A percentile compares a stretch with the other conserved stretches of the same genome.
These are phyloP conservation scores for Aphelinus certus DNA, from an alignment of 1,140 invertebrate genomes.

Conservation along the genomic window DNA sequence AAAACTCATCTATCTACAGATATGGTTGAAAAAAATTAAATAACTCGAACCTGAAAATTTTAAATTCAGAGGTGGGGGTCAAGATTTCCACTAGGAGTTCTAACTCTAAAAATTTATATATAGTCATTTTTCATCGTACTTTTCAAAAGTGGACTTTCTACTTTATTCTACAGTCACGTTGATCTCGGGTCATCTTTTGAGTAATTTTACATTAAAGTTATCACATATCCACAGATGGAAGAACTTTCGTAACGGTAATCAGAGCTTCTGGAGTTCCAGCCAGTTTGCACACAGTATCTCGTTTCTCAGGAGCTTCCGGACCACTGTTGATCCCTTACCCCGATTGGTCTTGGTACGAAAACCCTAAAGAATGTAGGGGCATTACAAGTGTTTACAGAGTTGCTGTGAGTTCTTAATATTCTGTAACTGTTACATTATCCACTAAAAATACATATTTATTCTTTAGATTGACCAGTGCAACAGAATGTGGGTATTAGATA, in stretches of 20 bases:
- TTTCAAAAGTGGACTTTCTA: too few species aligned
- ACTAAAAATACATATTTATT: not conserved
- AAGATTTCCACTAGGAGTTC: too few species aligned
- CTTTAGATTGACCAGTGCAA: slow-evolving; percentile 60
- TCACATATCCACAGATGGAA: slow-evolving; percentile 21
- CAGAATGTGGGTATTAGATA: slow-evolving; percentile 65
- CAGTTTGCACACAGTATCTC: slow-evolving; percentile 38
- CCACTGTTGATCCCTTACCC: slow-evolving; percentile 47
- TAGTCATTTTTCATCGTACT: too few species aligned
- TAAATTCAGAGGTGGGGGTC: too few species aligned
- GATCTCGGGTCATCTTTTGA: too few species aligned
- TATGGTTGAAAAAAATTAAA: too few species aligned
- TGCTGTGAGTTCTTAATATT: slow-evolving; percentile 30
- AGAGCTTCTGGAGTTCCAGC: slow-evolving; percentile 45
- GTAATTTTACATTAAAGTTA: not conserved
- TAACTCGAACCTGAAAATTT: too few species aligned
- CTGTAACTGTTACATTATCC: slow-evolving; percentile 6
- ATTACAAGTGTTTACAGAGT: slow-evolving; percentile 47
- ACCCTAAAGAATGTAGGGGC: slow-evolving; percentile 36
- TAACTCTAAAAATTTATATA: too few species aligned
- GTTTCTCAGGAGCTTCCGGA: slow-evolving; percentile 22
- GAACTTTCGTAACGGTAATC: slow-evolving; percentile 47
- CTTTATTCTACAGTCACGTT: too few species aligned
- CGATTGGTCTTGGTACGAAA: slow-evolving; percentile 46
- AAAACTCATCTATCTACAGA: too few species aligned